phyloP scores from a whole-genome alignment of 2,888 invertebrate species.

The Amblyteles armatorius region DNA sequence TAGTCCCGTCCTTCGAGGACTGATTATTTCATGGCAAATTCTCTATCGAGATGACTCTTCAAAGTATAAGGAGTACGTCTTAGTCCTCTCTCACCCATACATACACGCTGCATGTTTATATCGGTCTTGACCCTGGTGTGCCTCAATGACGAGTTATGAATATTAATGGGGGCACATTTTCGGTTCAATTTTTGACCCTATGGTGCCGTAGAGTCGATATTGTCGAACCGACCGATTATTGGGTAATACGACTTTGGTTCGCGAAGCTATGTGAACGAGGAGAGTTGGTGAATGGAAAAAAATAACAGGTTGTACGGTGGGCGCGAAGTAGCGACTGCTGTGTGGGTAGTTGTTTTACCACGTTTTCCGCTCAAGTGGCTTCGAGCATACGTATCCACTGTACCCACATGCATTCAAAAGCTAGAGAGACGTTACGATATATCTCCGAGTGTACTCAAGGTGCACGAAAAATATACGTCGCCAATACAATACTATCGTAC shows the following conservation, averaged over 20 bases:
- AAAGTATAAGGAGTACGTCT: neutral
- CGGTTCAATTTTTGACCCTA: neutral
- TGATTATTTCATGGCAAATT: too few species aligned
- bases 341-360: conserved; percentile 12
- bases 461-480: neutral
- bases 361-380: neutral
- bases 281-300: neutral
- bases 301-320: neutral
- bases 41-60: too few species aligned
- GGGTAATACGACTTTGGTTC: neutral
- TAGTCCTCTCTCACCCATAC: neutral
- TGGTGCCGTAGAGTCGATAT: neutral
- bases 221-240: neutral
- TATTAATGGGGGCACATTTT: neutral
- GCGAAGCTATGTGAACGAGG: neutral
- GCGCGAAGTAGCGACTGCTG: neutral
- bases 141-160: neutral
- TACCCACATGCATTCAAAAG: too few species aligned
- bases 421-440: neutral
- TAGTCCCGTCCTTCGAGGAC: too few species aligned
- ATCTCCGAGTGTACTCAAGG: neutral
- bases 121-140: too few species aligned
- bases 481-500: neutral
- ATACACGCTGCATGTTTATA: neutral
- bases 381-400: neutral